These are phyloP conservation scores for Masnerella sp. DNA, from an alignment of 2,888 invertebrate species.

Conservation along the genomic window DNA sequence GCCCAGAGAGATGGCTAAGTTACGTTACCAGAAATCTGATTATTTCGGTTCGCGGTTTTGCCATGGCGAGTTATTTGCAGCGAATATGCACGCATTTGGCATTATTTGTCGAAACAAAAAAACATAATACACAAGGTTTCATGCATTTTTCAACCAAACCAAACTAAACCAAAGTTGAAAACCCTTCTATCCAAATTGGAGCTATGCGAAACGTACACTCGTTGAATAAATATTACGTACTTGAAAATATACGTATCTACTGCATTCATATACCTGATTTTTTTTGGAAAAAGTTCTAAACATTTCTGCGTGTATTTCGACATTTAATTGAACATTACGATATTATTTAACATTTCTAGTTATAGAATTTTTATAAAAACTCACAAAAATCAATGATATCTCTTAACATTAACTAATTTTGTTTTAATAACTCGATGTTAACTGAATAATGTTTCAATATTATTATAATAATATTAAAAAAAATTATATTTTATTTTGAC, in stretches of 20 bases:
- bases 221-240: constrained; percentile 15
- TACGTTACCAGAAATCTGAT: not conserved
- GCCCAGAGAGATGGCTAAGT: not conserved
- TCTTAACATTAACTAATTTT: no score
- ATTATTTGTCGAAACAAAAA: constrained; percentile 9
- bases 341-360: no score
- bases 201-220: not conserved
- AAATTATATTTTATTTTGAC: no score
- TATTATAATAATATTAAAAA: no score
- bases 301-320: not conserved
- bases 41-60: constrained; percentile 2
- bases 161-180: constrained; percentile 23
- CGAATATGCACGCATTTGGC: not conserved
- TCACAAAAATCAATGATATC: no score
- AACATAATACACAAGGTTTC: constrained; percentile 3
- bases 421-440: no score
- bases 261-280: no score
- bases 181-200: constrained; percentile 16
- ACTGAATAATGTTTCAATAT: no score
- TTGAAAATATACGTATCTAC: constrained; percentile 5
- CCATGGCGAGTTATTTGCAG: constrained; percentile 4
- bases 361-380: no score
- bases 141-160: constrained; percentile 18
- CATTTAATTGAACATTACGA: no score
- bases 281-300: not conserved